Conservation (phyloP, 2,888 invertebrate genomes). For the Netelia inedita region DNA sequence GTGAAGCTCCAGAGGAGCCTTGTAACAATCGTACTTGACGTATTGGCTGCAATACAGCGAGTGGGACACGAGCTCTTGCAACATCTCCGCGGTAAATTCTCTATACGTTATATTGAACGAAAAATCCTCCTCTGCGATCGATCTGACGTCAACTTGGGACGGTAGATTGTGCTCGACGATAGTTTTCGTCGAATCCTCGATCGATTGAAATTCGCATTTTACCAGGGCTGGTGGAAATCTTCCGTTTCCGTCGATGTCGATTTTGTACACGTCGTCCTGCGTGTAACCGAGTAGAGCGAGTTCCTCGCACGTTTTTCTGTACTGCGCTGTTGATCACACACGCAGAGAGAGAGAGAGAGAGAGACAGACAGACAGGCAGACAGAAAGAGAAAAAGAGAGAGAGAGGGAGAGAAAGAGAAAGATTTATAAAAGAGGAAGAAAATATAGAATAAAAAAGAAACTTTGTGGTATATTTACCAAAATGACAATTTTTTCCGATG, state of each 20-base stretch:
- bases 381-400: background rate
- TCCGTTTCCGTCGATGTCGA: conserved; percentile 97
- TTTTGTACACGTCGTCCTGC: conserved; percentile 95
- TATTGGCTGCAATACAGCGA: conserved; percentile 95
- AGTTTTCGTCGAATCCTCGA: conserved; percentile 93
- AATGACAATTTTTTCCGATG: conserved; percentile 97
- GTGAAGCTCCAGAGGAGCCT: conserved; percentile 94
- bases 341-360: conserved; percentile 63
- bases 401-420: background rate
- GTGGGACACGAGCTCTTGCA: conserved; percentile 95
- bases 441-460: background rate
- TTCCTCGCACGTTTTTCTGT: conserved; percentile 96
- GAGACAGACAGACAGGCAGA: background rate
- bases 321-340: conserved; percentile 88
- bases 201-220: conserved; percentile 95
- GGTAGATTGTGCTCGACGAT: conserved; percentile 97
- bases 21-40: conserved; percentile 95
- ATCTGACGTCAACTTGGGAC: conserved; percentile 95
- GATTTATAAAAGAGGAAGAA: background rate
- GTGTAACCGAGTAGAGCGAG: conserved; percentile 95
- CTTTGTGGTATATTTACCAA: conserved; percentile 86
- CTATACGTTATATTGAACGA: conserved; percentile 94
- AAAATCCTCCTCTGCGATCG: conserved; percentile 92
- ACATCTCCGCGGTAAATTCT: conserved; percentile 96
- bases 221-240: conserved; percentile 96